Evolutionary conservation across 2,113 vertebrate genomes (phyloP).

Genomic region (Gymnocephalus cernua): DNA sequence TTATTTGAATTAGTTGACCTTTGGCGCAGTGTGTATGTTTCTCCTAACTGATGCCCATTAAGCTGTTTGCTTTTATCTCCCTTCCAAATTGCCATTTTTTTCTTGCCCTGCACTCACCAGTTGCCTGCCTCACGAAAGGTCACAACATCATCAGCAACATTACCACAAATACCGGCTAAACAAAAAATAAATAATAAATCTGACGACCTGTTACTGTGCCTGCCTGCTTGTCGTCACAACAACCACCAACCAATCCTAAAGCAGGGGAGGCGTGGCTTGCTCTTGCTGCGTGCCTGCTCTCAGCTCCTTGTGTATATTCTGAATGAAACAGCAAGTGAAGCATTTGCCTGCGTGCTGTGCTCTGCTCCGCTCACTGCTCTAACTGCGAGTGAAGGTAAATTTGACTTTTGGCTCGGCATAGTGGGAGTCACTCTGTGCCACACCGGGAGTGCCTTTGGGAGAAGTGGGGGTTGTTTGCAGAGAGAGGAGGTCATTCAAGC

Average conservation of each 20-base stretch:
- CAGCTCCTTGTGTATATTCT: constrained; percentile 80
- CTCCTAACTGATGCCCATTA: constrained; percentile 42
- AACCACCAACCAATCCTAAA: constrained; percentile 83
- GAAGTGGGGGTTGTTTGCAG: constrained; percentile 65
- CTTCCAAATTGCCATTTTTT: constrained; percentile 47
- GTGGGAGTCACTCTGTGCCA: constrained; percentile 61
- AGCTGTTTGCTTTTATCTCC: constrained; percentile 48
- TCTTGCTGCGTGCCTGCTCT: constrained; percentile 73
- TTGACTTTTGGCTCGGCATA: constrained; percentile 56
- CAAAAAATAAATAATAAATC: constrained; percentile 72
- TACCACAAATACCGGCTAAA: constrained; percentile 70
- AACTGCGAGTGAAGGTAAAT: constrained; percentile 51
- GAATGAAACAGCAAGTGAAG: constrained; percentile 81
- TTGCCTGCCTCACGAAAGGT: constrained; percentile 65
- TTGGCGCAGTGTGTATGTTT: constrained; percentile 43
- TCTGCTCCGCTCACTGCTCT: constrained; percentile 55
- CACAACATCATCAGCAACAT: constrained; percentile 74
- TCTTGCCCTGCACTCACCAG: constrained; percentile 43
- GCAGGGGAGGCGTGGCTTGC: constrained; percentile 85
- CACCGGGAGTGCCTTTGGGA: constrained; percentile 73
- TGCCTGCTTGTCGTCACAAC: constrained; percentile 77
- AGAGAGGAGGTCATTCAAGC: constrained; percentile 67
- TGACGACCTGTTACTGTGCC: constrained; percentile 78
- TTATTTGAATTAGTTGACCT: constrained; percentile 56
- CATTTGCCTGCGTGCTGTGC: constrained; percentile 68